Conservation (phyloP, 2,113 vertebrate genomes). For the Poeciliopsis occidentalis region DNA sequence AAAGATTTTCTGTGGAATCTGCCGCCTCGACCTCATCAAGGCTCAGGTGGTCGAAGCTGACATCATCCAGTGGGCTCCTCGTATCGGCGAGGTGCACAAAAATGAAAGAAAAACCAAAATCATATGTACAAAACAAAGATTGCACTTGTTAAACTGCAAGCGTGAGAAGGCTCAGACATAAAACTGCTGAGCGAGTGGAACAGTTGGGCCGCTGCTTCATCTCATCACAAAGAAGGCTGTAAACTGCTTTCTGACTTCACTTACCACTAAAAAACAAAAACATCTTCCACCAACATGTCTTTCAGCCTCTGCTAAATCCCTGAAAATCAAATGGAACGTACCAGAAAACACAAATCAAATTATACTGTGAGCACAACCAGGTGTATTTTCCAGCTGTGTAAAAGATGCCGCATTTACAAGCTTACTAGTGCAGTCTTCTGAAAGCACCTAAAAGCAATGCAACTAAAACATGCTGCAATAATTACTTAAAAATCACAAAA, state of each 20-base stretch:
- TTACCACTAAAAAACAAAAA: conserved; percentile 2
- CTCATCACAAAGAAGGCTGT: conserved; percentile 9
- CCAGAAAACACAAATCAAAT: conserved; percentile 43
- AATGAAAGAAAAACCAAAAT: neutral
- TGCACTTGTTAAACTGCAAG: conserved; percentile 72
- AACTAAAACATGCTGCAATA: conserved; percentile 48
- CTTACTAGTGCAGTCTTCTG: conserved; percentile 53
- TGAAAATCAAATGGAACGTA: conserved; percentile 69
- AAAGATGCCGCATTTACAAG: conserved; percentile 69
- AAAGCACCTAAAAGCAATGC: conserved; percentile 44
- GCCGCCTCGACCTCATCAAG: conserved; percentile 38
- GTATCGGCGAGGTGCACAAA: conserved; percentile 40
- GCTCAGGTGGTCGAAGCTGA: conserved; percentile 53
- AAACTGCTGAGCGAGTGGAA: conserved; percentile 30
- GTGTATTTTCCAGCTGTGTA: conserved; percentile 18
- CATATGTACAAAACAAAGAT: conserved; percentile 66
- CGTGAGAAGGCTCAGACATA: conserved; percentile 23
- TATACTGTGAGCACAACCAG: conserved; percentile 39
- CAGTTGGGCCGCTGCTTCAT: conserved; percentile 7
- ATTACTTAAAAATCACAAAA: conserved; percentile 42
- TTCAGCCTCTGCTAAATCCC: conserved; percentile 64
- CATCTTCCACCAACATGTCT: conserved; percentile 22
- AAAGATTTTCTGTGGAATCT: conserved; percentile 21
- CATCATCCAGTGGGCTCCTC: conserved; percentile 13
- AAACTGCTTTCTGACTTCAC: conserved; percentile 28